These are phyloP conservation scores for Leptinotarsa texana DNA, from an alignment of 1,140 invertebrate species.

Conservation along the genomic window DNA sequence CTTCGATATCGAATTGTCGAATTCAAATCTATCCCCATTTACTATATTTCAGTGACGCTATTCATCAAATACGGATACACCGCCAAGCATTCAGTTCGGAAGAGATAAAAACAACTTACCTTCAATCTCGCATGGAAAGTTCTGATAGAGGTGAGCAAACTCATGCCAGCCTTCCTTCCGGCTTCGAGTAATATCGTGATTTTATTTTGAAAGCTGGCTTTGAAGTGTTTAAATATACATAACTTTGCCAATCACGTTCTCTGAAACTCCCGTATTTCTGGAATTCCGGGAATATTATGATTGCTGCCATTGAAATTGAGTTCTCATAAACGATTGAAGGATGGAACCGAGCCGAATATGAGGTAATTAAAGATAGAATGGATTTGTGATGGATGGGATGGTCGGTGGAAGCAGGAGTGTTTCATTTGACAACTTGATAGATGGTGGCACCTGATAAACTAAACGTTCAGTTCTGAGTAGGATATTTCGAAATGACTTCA, in stretches of 20 bases:
- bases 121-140: neutral
- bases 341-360: neutral
- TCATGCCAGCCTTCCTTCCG: constrained; percentile 5
- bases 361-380: neutral
- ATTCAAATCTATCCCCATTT: no score
- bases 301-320: constrained; percentile 16
- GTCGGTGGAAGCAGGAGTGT: no score
- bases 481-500: no score
- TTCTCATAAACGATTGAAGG: constrained; percentile 8
- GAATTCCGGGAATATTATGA: constrained; percentile 6
- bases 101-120: constrained; percentile 1
- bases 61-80: neutral
- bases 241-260: constrained; percentile 16
- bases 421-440: no score
- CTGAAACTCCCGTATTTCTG: neutral
- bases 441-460: no score
- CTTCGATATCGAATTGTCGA: neutral
- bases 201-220: constrained; percentile 22
- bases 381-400: neutral
- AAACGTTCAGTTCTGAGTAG: no score
- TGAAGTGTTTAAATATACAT: constrained; percentile 28
- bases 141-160: constrained; percentile 5
- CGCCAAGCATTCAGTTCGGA: neutral
- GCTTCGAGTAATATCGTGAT: neutral
- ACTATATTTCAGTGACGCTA: neutral